Evolutionary conservation across 2,888 invertebrate species (phyloP).

Genomic region (Cabera pusaria): DNA sequence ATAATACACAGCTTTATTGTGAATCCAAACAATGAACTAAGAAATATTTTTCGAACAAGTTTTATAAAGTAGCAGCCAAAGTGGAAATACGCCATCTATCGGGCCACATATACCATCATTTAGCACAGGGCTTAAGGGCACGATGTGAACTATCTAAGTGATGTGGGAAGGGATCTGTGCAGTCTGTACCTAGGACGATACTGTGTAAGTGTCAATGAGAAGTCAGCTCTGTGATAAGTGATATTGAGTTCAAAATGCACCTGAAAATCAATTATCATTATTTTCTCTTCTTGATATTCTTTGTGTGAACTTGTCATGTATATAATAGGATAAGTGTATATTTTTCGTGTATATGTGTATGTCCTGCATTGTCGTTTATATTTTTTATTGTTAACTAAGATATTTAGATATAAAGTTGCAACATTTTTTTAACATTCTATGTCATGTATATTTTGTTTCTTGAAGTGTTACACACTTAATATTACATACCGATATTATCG

Average conservation of each 20-base stretch:
- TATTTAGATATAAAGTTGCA: no score
- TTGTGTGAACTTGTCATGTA: constrained; percentile 32
- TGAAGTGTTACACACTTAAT: no score
- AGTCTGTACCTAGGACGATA: constrained; percentile 57
- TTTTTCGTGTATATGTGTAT: constrained; percentile 20
- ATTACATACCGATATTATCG: no score
- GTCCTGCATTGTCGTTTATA: constrained; percentile 16
- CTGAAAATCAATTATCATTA: constrained; percentile 27
- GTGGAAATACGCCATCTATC: constrained; percentile 20
- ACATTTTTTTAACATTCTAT: no score
- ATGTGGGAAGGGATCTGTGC: constrained; percentile 51
- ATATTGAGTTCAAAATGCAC: constrained; percentile 35
- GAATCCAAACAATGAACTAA: no score
- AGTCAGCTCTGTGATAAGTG: constrained; percentile 49
- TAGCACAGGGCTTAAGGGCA: constrained; percentile 35
- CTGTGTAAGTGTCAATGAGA: constrained; percentile 53
- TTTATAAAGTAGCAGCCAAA: constrained; percentile 27
- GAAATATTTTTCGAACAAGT: background rate
- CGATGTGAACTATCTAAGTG: constrained; percentile 53
- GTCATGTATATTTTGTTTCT: no score
- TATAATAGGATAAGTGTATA: constrained; percentile 29
- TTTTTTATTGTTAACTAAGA: no score
- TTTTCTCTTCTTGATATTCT: constrained; percentile 16
- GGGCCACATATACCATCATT: background rate
- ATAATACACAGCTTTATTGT: no score